Conservation (phyloP, 2,113 vertebrate species). For the Poeciliopsis turrubarensis region DNA sequence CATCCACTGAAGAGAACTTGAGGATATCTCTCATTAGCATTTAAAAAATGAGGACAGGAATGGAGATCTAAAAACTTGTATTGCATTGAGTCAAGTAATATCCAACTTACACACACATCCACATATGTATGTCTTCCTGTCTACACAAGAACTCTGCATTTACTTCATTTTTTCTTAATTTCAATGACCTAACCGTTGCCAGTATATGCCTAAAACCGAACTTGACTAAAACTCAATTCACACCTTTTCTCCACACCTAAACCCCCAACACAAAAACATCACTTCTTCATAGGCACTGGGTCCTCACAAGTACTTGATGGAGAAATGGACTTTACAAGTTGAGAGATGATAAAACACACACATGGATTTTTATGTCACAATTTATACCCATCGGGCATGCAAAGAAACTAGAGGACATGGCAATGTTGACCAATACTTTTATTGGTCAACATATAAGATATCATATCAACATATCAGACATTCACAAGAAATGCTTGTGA, state of each 20-base stretch:
- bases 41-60: conserved; percentile 37
- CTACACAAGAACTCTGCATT: too few species aligned
- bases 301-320: too few species aligned
- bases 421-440: conserved; percentile 40
- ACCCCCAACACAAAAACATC: too few species aligned
- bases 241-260: too few species aligned
- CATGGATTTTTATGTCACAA: conserved; percentile 34
- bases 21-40: conserved; percentile 18
- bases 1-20: not conserved
- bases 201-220: too few species aligned
- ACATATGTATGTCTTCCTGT: too few species aligned
- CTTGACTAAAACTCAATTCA: not conserved
- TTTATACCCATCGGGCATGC: conserved; percentile 11
- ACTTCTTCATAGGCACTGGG: too few species aligned
- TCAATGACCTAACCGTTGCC: too few species aligned
- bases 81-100: conserved; percentile 71
- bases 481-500: conserved; percentile 36
- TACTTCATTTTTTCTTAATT: too few species aligned
- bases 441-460: not conserved
- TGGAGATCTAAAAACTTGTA: conserved; percentile 53
- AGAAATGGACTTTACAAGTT: too few species aligned
- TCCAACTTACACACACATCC: conserved; percentile 22
- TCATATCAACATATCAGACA: too few species aligned
- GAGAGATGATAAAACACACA: conserved; percentile 13
- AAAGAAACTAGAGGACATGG: conserved; percentile 4